phyloP scores from a whole-genome alignment of 2,113 vertebrate species.

The Notechis scutatus region DNA sequence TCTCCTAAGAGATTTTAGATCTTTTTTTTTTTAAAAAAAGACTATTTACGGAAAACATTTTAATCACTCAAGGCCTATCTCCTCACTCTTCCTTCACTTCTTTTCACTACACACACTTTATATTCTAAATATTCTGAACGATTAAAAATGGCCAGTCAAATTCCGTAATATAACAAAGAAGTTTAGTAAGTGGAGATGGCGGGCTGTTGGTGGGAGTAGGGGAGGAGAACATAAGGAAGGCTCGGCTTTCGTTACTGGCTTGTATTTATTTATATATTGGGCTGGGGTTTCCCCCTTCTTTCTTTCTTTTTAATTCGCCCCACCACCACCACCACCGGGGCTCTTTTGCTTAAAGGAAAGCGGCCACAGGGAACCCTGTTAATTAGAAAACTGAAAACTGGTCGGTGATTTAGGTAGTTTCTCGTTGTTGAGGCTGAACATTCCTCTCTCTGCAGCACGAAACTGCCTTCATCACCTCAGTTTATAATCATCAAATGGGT shows the following conservation, averaged over 20 bases:
- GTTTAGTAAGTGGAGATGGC: not conserved
- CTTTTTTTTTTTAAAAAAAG: not conserved
- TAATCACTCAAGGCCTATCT: conserved; percentile 8
- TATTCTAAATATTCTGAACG: conserved; percentile 10
- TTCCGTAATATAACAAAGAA: not conserved
- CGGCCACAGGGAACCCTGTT: conserved; percentile 57
- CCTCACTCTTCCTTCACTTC: not conserved
- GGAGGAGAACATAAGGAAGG: conserved; percentile 13
- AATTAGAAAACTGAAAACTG: conserved; percentile 78
- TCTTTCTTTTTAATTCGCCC: conserved; percentile 26
- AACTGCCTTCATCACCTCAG: conserved; percentile 98
- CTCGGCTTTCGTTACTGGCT: conserved; percentile 54
- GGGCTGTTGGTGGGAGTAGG: conserved; percentile 13
- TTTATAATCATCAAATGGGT: conserved; percentile 81
- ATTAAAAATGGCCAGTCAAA: not conserved
- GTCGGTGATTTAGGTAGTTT: conserved; percentile 99
- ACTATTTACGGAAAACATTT: conserved; percentile 28
- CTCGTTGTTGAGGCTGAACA: conserved; percentile 94
- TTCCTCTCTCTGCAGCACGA: conserved; percentile 94
- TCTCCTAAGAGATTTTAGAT: conserved; percentile 52
- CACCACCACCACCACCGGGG: conserved; percentile 49
- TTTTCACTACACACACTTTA: conserved; percentile 28
- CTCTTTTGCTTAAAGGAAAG: conserved; percentile 57
- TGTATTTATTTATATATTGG: conserved; percentile 57
- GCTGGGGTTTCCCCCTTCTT: conserved; percentile 49